A percentile compares a stretch with the other conserved stretches of the same genome.
phyloP scores from a whole-genome alignment of 2,113 vertebrate genomes.

The Oplegnathus fasciatus region DNA sequence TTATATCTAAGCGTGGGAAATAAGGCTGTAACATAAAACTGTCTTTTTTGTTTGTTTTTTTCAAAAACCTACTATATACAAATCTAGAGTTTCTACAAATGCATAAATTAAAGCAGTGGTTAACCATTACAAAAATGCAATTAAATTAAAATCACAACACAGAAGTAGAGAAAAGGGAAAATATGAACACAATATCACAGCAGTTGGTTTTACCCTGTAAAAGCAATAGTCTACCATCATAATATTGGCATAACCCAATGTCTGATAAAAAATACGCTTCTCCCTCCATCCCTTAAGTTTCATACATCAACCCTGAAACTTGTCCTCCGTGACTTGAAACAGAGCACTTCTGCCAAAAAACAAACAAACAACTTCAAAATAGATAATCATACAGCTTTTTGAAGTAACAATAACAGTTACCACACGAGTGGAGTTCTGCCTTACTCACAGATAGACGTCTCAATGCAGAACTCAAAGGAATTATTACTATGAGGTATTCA shows the following conservation, averaged over 20 bases:
- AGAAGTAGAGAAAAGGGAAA: constrained; percentile 87
- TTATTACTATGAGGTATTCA: constrained; percentile 99
- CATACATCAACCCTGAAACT: constrained; percentile 86
- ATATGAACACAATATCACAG: constrained; percentile 94
- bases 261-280: constrained; percentile 88
- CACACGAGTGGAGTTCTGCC: constrained; percentile 95
- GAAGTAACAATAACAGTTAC: constrained; percentile 94
- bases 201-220: constrained; percentile 98
- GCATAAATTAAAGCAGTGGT: constrained; percentile 96
- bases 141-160: constrained; percentile 95
- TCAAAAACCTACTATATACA: constrained; percentile 95
- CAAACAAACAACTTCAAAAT: constrained; percentile 87
- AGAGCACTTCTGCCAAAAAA: constrained; percentile 86
- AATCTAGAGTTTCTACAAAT: constrained; percentile 92
- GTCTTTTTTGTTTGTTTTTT: constrained; percentile 82
- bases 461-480: constrained; percentile 96
- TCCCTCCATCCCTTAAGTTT: constrained; percentile 87
- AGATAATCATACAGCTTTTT: constrained; percentile 94
- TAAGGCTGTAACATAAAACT: constrained; percentile 92
- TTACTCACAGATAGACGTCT: constrained; percentile 94
- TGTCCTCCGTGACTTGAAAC: constrained; percentile 88
- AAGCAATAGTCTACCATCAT: constrained; percentile 89
- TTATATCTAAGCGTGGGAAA: constrained; percentile 88
- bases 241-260: constrained; percentile 86
- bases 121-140: constrained; percentile 92